phyloP scores from a whole-genome alignment of 1,140 invertebrate genomes.

The Caerostris darwini region DNA sequence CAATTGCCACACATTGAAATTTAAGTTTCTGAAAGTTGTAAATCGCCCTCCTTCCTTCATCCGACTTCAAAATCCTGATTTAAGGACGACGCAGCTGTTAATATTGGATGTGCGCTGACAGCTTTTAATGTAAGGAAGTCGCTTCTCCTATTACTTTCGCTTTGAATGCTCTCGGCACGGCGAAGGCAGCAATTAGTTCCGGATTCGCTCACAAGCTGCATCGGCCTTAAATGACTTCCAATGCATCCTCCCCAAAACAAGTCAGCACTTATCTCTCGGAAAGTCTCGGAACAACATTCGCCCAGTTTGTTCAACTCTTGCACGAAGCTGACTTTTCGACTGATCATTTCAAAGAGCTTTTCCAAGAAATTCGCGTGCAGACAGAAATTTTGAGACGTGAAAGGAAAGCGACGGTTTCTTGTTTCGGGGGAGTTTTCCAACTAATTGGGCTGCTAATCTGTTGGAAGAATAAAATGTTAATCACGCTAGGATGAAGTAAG shows the following conservation, averaged over 20 bases:
- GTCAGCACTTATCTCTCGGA: background rate
- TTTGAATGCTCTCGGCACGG: background rate
- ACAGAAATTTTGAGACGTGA: background rate
- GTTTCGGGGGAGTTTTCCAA: too few species aligned
- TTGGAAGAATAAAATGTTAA: too few species aligned
- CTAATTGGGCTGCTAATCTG: too few species aligned
- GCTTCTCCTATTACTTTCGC: background rate
- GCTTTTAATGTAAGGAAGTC: background rate
- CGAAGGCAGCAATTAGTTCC: background rate
- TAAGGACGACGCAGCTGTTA: background rate
- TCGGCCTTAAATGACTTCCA: background rate
- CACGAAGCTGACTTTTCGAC: background rate
- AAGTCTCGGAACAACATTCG: background rate
- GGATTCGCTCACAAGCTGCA: background rate
- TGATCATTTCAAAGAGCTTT: background rate
- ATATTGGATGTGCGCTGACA: background rate
- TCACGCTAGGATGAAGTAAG: too few species aligned
- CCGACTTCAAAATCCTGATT: background rate
- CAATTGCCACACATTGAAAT: too few species aligned
- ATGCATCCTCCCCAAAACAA: background rate
- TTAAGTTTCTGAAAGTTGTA: too few species aligned
- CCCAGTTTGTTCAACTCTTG: background rate
- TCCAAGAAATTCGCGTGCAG: background rate
- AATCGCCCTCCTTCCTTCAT: background rate
- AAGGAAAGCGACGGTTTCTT: too few species aligned